Percentiles rank a stretch among this genome's conserved stretches.
These are phyloP conservation scores for Masnerella sp. DNA, from an alignment of 2,888 invertebrate genomes.

Conservation along the genomic window DNA sequence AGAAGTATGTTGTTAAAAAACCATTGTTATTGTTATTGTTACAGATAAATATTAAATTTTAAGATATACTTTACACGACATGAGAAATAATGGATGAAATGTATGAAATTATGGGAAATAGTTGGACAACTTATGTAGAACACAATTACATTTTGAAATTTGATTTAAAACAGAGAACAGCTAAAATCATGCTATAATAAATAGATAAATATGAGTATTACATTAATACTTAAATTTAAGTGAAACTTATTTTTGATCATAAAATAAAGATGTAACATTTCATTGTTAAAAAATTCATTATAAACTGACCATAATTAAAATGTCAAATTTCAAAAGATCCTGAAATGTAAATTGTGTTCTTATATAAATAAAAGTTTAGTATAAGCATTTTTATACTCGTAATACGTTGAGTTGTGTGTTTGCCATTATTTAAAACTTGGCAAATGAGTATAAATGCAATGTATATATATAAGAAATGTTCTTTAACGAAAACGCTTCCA, in stretches of 20 bases:
- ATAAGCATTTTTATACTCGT: conserved; percentile 48
- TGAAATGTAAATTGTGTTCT: conserved; percentile 54
- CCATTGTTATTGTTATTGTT: conserved; percentile 75
- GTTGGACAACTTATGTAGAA: conserved; percentile 31
- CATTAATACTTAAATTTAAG: conserved; percentile 52
- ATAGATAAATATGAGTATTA: conserved; percentile 42
- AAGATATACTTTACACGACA: conserved; percentile 28
- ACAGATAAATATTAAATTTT: conserved; percentile 65
- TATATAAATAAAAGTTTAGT: conserved; percentile 35
- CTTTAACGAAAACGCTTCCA: conserved; percentile 42
- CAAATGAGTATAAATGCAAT: conserved; percentile 23
- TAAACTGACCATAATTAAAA: conserved; percentile 20
- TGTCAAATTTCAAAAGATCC: conserved; percentile 39
- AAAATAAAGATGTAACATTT: conserved; percentile 25
- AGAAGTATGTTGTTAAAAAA: conserved; percentile 4
- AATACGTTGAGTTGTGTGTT: conserved; percentile 22
- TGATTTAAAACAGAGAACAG: conserved; percentile 28
- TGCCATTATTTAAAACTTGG: conserved; percentile 24
- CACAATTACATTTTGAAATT: conserved; percentile 56
- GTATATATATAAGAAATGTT: conserved; percentile 31
- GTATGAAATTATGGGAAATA: conserved; percentile 27
- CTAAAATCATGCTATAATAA: conserved; percentile 19
- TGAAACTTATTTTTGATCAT: conserved; percentile 42
- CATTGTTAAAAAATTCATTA: conserved; percentile 34
- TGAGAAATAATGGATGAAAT: conserved; percentile 14